Percentiles rank a stretch among this genome's conserved stretches.
Conservation (phyloP, 64 coral and sea anemone genomes). For the Stichodactyla helianthus region DNA sequence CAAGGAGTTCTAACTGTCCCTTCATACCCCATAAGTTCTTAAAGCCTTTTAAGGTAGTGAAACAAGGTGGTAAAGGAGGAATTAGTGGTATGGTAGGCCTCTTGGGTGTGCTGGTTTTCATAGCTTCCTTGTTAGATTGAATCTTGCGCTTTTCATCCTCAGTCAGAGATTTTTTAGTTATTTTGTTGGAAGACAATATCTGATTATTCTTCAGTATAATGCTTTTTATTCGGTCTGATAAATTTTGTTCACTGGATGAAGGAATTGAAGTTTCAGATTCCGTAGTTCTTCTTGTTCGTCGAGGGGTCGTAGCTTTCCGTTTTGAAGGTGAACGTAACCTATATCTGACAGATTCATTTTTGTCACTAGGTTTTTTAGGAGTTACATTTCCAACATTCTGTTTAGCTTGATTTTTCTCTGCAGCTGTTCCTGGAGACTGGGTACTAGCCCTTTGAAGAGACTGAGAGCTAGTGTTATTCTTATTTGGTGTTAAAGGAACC, state of each 20-base stretch:
- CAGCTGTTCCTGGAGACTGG: background rate
- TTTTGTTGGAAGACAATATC: background rate
- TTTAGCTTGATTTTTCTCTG: background rate
- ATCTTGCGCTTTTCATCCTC: background rate
- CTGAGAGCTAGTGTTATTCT: too few relatives aligned
- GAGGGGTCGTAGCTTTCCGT: background rate
- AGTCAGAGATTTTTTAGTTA: background rate
- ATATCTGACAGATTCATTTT: background rate
- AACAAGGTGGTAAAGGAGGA: slow-evolving; percentile 72
- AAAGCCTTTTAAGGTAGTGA: slow-evolving; percentile 64
- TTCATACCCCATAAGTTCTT: slow-evolving; percentile 36
- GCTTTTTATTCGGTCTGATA: background rate
- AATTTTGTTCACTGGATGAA: background rate
- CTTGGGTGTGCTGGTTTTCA: background rate
- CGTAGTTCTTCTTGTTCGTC: background rate
- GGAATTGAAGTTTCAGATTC: background rate
- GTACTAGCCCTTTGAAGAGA: background rate
- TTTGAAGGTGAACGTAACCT: background rate
- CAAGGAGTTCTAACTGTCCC: slow-evolving; percentile 34
- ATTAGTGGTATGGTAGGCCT: slow-evolving; percentile 16
- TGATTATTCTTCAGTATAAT: background rate
- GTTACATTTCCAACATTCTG: background rate
- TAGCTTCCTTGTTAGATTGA: background rate
- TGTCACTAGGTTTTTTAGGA: background rate
- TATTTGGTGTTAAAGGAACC: too few relatives aligned